phyloP scores from a whole-genome alignment of 1,140 invertebrate genomes.

The Hyphantria cunea region DNA sequence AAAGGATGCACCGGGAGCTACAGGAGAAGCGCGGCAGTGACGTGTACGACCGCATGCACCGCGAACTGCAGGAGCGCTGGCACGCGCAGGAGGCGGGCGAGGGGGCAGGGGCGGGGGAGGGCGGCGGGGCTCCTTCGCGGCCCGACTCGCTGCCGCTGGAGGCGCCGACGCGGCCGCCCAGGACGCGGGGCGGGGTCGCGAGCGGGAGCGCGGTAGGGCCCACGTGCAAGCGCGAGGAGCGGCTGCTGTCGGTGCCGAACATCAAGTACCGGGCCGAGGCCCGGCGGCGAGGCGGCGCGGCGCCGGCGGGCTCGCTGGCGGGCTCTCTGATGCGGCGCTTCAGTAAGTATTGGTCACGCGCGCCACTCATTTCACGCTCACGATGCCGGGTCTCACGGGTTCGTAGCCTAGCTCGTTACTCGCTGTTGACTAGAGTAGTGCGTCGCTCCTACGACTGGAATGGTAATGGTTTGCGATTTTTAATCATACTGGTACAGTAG shows the following conservation, averaged over 20 bases:
- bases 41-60: constrained; percentile 73
- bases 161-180: constrained; percentile 79
- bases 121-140: constrained; percentile 60
- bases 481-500: constrained; percentile 59
- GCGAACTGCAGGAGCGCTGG: constrained; percentile 68
- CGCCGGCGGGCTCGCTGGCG: constrained; percentile 83
- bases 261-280: constrained; percentile 83
- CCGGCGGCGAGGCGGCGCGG: constrained; percentile 64
- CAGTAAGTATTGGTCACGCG: constrained; percentile 86
- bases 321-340: constrained; percentile 90
- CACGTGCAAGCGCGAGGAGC: constrained; percentile 76
- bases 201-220: constrained; percentile 71
- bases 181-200: constrained; percentile 80
- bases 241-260: constrained; percentile 89
- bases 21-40: constrained; percentile 57
- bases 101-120: constrained; percentile 49
- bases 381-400: constrained; percentile 46
- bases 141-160: constrained; percentile 85
- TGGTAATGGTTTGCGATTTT: constrained; percentile 71
- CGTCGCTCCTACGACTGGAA: constrained; percentile 58
- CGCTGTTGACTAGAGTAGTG: constrained; percentile 54
- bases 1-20: constrained; percentile 64
- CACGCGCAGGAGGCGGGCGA: constrained; percentile 49
- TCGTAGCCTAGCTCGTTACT: constrained; percentile 42
- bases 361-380: constrained; percentile 40